These are phyloP conservation scores for Ascidia mentula DNA, from an alignment of 23 tunicate genomes.

Conservation along the genomic window DNA sequence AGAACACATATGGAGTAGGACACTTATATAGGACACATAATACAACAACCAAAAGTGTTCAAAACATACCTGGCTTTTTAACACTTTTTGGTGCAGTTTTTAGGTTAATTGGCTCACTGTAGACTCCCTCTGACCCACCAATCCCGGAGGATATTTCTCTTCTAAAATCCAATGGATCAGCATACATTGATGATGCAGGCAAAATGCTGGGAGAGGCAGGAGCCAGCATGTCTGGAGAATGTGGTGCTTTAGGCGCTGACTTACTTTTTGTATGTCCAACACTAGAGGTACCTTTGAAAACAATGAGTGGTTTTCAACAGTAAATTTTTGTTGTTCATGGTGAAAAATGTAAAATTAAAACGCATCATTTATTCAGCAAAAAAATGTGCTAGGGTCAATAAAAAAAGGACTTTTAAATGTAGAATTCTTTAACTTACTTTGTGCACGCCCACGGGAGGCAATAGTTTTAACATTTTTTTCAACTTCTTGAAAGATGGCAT, in stretches of 20 bases:
- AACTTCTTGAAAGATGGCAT: slow-evolving; percentile 78
- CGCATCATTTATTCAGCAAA: no score
- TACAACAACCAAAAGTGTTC: no score
- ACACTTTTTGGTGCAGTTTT: slow-evolving; percentile 10
- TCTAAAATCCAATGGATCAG: slow-evolving; percentile 25
- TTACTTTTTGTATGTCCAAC: slow-evolving; percentile 17
- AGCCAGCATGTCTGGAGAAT: neutral
- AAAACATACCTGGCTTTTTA: neutral
- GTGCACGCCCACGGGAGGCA: slow-evolving; percentile 46
- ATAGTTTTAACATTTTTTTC: slow-evolving; percentile 58
- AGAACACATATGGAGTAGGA: no score
- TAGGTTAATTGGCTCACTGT: slow-evolving; percentile 29
- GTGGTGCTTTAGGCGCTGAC: neutral
- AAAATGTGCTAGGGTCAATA: no score
- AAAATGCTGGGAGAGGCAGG: neutral
- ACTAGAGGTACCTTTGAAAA: slow-evolving; percentile 29
- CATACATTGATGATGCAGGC: slow-evolving; percentile 13
- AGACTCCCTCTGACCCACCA: slow-evolving; percentile 5
- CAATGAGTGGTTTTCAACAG: no score
- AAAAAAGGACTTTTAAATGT: no score
- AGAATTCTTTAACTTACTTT: slow-evolving; percentile 38
- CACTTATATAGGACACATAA: no score
- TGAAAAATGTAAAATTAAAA: no score
- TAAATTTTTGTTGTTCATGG: no score
- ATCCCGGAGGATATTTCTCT: neutral